Base-by-base conservation (phyloP, 1,140 invertebrate species). In the Brachionus koreanus region DNA sequence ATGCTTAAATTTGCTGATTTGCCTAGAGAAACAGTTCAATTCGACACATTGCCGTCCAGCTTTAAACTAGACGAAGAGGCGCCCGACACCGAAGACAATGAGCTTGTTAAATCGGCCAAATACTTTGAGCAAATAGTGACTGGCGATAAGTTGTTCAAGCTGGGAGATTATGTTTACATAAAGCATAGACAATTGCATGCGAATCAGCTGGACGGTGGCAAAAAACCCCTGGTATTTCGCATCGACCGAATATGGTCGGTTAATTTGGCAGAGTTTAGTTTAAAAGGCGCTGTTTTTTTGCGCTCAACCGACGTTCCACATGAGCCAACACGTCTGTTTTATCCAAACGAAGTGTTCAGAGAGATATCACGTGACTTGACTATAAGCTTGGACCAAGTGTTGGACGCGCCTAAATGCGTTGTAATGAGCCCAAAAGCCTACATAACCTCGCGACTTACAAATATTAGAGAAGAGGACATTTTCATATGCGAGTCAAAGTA, bases 241-340 rank as follows among this genome's bases (percentile, higher is more conserved):
- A 61, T 79, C 3, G 49, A 79, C 39, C 49, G 61, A 7, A 37
- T 79, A 9, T 79, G 76, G 76, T 61, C 49, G 1, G 49, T 35
- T 23, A 46, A 49, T 39, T 7, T 12, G 39, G 0, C 76, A 37
- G 93, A 94, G 85, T 92, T 92, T 65, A 97, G 93, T 86, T 95
- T 98, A 87, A 93, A 93, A 84, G 97, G 97, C 1, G 94, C 96
- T 0, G 95, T 94, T 92, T 92, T 98, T 84, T 91, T 98, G 52
- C 91, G 93, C 67, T 94, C 97, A 3, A 90, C 91, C 19, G 96
- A 98, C 89, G 92, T 97, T 72, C 92, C 90, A 87, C 93, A 92
- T 88, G 91, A 91, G 77, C 89, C 88, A 0, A 88, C 89, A 0
- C 88, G 92, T 86, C 90, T 93, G n/a, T 98, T 96, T 88, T 98